phyloP scores from a whole-genome alignment of 2,888 invertebrate species.

The Hydraecia micacea region DNA sequence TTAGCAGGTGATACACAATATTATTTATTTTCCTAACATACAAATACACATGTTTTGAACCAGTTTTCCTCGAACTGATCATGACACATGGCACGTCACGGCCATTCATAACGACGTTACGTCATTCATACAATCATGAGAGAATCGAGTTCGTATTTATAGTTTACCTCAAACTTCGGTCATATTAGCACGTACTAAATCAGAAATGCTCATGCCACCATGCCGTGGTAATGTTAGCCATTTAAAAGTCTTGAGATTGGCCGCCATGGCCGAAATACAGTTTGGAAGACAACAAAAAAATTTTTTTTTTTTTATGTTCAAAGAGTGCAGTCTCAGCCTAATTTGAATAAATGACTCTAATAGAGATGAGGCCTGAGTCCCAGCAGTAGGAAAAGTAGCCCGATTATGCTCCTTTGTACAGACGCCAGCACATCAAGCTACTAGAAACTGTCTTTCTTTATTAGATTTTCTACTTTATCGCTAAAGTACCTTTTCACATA shows the following conservation, averaged over 20 bases:
- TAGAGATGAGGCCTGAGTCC: too few relatives aligned
- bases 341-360: too few relatives aligned
- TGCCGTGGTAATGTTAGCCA: neutral
- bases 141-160: conserved; percentile 24
- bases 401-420: too few relatives aligned
- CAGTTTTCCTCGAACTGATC: conserved; percentile 43
- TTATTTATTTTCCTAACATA: conserved; percentile 28
- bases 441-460: too few relatives aligned
- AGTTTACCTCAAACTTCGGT: conserved; percentile 16
- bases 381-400: neutral
- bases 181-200: neutral
- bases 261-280: too few relatives aligned
- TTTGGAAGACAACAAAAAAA: too few relatives aligned
- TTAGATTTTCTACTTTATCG: too few relatives aligned
- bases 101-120: conserved; percentile 52
- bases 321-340: too few relatives aligned
- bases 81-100: conserved; percentile 50
- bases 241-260: neutral
- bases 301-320: too few relatives aligned
- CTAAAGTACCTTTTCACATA: too few relatives aligned
- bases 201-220: neutral
- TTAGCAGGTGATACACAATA: conserved; percentile 2
- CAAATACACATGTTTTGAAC: conserved; percentile 16
- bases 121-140: conserved; percentile 36
- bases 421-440: too few relatives aligned